Conservation (phyloP, 2,888 invertebrate species). For the Drosophila engyochracea region DNA sequence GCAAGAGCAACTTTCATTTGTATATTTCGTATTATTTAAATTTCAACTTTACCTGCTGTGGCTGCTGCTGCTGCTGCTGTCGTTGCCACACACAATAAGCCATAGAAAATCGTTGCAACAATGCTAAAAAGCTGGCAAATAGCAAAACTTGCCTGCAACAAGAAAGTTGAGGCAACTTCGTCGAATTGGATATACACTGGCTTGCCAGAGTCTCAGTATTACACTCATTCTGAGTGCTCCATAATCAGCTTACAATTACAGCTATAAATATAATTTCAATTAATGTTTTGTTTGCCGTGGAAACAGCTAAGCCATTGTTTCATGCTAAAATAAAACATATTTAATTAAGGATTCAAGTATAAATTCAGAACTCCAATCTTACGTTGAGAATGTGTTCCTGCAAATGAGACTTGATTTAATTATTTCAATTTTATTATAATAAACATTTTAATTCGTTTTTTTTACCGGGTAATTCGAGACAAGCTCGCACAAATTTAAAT, state of each 20-base stretch:
- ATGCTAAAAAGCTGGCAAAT: conserved; percentile 66
- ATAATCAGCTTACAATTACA: background rate
- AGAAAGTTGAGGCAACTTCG: background rate
- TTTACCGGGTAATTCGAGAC: too few species aligned
- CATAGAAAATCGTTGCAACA: conserved; percentile 65
- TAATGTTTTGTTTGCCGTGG: too few species aligned
- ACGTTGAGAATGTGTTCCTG: too few species aligned
- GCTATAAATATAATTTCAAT: background rate
- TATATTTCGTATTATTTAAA: conserved; percentile 51
- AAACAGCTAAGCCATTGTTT: too few species aligned
- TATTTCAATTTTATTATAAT: too few species aligned
- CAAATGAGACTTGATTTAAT: too few species aligned
- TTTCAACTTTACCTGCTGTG: conserved; percentile 52
- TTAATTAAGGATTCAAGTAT: too few species aligned
- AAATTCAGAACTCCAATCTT: too few species aligned
- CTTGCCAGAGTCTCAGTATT: background rate
- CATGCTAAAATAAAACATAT: too few species aligned
- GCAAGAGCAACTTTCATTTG: conserved; percentile 32
- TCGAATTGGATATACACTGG: background rate
- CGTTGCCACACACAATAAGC: conserved; percentile 38
- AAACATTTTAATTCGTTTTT: too few species aligned
- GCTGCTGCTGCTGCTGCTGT: background rate
- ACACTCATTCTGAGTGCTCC: background rate
- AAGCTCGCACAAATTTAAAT: background rate
- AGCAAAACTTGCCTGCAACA: conserved; percentile 54